Base-by-base conservation (phyloP, 1,140 invertebrate species). In the Muscidifurax raptorellus region DNA sequence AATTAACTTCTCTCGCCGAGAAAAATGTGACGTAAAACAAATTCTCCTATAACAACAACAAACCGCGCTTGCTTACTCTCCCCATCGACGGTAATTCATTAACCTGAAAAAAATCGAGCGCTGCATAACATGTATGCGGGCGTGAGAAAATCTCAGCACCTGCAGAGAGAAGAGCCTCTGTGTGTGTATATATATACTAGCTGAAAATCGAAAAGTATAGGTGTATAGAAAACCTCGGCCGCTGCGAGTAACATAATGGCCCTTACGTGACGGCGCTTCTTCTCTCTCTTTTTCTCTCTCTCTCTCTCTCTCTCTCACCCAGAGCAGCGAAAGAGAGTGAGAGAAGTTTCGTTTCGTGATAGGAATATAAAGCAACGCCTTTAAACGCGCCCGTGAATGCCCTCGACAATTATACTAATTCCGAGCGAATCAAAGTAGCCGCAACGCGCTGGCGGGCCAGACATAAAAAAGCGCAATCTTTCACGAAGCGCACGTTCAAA, bases 131-230 rank as follows among this genome's bases (percentile, higher is more conserved):
- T 2, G 52, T 18, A n/a, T 7, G 22, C n/a, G 74, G 59, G 71
- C 81, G 81, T 83, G 81, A 83, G 81, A 83, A 76, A 83, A 83
- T 18, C 59, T 67, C n/a, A 6, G 25, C 81, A 77, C 81, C 81
- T 77, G 81, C 36, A 25, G 44, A 47, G 44, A 15, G 15, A 15
- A 47, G 15, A 52, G 18, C 32, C 25, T 74, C 80, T 72, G 15
- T 47, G 74, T 25, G 40, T 18, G 9, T 76, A 7, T 12, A 27
- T 66, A 25, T n/a, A 67, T 25, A 69, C 25, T 25, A 12, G 27
- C 47, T 67, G 32, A 67, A 67, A 67, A 27, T 67, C 74, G 74
- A 75, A 82, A 77, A 47, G 81, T 77, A 76, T 69, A 76, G 59
- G 25, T 30, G 40, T 30, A 52, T 44, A 71, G 67, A 47, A 67